Base-by-base conservation (phyloP, 2,797 vertebrate genomes). In the Pseudochirops cupreus region DNA sequence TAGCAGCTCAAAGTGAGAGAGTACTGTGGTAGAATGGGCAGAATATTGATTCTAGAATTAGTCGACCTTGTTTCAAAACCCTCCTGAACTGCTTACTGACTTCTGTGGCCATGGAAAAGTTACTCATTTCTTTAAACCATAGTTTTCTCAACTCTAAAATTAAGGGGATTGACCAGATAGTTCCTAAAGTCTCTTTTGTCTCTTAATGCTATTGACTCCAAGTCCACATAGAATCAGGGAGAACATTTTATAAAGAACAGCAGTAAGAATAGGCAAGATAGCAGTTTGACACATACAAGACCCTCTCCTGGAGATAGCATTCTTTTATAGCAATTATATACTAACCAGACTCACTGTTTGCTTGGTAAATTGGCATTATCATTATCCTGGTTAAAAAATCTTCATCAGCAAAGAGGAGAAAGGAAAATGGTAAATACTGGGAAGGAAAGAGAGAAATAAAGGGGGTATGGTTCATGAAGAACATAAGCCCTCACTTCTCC, bases 361-460 rank as follows among this genome's bases (percentile, higher is more conserved):
- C 18, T 46, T 82, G n/a, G 18, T 46, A 82, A 82, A 82, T 82
- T 82, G 39, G n/a, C n/a, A 46, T 82, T 39, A 82, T 46, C 46
- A 24, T 24, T 2, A 46, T 67, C 13, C 62, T n/a, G 33, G 62
- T n/a, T 96, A 92, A 96, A 56, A 93, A 62, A 82, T 82, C 39
- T 24, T 46, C 31, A 92, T 67, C 16, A 46, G 3, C 24, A 57
- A 58, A 53, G 13, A 89, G 29, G 90, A 58, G 12, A 91, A 46
- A 56, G 31, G 93, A 59, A 52, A 39, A 87, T 56, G 16, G 91
- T n/a, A 55, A 52, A 50, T 53, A 90, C 10, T 52, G 16, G 56
- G 90, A 26, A 87, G 10, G 28, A 16, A 6, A 56, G 50, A 92
- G 0, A 7, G 33, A 7, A 91, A 21, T 18, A 46, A 57, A 11